Evolutionary conservation across 2,797 vertebrate genomes (phyloP), one percentile per base, ranked within the genome.

Genomic region (Mormyrus hasselquistii): DNA sequence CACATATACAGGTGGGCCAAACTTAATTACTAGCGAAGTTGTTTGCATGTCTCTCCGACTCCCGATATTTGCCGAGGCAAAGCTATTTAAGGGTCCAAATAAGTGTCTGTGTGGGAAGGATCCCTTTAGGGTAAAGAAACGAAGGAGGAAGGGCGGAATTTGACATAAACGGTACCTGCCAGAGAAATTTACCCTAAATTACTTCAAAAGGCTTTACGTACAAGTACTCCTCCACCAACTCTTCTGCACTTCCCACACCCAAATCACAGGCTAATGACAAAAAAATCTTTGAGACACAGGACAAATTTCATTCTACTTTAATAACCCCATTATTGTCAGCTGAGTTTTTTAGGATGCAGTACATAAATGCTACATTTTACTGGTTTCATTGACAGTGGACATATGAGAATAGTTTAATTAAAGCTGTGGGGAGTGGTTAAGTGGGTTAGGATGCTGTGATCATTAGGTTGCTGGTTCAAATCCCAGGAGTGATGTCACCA

Each of bases 201-300:
- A 34, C 65, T 49, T 19, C 19, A 65, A 65, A 16, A 9, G 57
- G 7, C 12, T n/a, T 82, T 29, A 3, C 1, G 9, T 29, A 65
- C 59, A 25, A 25, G 82, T 90, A 90, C 95, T 91, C 93, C 94
- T 95, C 94, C 93, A 94, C 93, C 94, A 94, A 93, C 95, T 93
- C 93, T 91, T 92, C 25, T 4, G 22, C 62, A 12, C 3, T 92
- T 93, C 94, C 92, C 92, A 95, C 95, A 95, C 93, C 94, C 93
- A 93, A 95, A 94, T 92, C 96, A 96, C 95, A 96, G 96, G 95
- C 95, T 96, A 95, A 94, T 94, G 95, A 93, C 89, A 4, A 92
- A 91, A 94, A 93, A 90, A 90, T 90, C 93, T 94, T 94, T 52
- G 52, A 8, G 44, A 14, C 49, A 12, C 22, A 86, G 52, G 52